phyloP scores from a whole-genome alignment of 2,113 vertebrate species.

The Onychorhynchus coronatus region DNA sequence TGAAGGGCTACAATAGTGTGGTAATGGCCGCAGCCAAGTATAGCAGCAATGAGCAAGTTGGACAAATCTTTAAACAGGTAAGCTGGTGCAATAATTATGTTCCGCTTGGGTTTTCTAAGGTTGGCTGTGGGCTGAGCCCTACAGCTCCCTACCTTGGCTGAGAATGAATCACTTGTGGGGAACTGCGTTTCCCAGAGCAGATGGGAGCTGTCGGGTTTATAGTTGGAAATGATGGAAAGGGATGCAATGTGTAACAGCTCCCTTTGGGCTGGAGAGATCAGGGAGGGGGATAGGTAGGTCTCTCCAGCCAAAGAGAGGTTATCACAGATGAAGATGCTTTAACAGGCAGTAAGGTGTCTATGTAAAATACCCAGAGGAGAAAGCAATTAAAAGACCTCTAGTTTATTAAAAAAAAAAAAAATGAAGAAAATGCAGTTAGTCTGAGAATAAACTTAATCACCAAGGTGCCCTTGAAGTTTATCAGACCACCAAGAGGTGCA shows the following conservation, averaged over 20 bases:
- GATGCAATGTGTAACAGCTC: not conserved
- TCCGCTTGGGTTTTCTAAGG: not conserved
- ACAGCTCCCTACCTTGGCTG: not conserved
- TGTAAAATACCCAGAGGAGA: constrained; percentile 21
- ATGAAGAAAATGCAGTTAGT: not conserved
- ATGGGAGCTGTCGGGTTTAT: not conserved
- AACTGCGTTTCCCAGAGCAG: constrained; percentile 11
- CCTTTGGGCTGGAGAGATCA: not conserved
- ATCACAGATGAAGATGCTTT: not conserved
- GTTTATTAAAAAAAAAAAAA: not conserved
- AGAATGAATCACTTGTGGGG: not conserved
- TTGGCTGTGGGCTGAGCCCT: not conserved
- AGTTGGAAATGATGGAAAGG: not conserved
- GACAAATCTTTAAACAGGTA: not conserved
- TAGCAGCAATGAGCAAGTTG: not conserved
- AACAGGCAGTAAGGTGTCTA: not conserved
- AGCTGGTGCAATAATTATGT: not conserved
- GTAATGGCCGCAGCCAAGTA: not conserved
- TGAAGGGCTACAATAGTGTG: not conserved
- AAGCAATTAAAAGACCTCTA: constrained; percentile 16
- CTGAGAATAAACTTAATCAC: constrained; percentile 1
- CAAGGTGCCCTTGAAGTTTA: constrained; percentile 39
- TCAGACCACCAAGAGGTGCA: constrained; percentile 54
- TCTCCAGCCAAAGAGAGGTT: not conserved
- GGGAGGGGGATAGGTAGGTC: not conserved